Base-by-base conservation (phyloP, 2,797 vertebrate genomes). In the Heliangelus exortis region DNA sequence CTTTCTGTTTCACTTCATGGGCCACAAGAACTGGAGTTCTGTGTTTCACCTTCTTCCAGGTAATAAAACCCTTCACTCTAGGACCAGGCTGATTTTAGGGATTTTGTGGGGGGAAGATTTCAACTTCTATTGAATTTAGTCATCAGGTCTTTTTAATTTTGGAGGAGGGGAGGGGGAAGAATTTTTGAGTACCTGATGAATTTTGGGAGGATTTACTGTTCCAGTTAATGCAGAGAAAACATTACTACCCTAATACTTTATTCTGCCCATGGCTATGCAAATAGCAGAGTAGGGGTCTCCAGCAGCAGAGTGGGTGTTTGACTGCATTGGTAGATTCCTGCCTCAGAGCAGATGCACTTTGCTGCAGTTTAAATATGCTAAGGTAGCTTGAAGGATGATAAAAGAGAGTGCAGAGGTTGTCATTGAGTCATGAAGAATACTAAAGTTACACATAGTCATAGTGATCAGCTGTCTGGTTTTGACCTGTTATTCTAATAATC, bases 1-100 rank as follows among this genome's bases (percentile, higher is more conserved):
- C 33, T 48, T 86, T 91, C 51, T 41, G 47, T 83, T 69, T 95
- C 10, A 6, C 76, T 43, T 96, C 90, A 33, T 72, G 95, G 82
- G 94, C 95, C 68, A 79, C 81, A 84, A 92, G 93, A 89, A 39
- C 18, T 14, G 97, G 92, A 95, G 53, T 68, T 73, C 76, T 96
- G 48, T 95, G 82, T 88, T 85, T 97, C 54, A 84, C 51, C 33
- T 96, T 96, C 8, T 91, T 92, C 65, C 97, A 98, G 98, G 97
- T 98, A 98, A 98, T 8, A 17, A 73, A 73, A 59, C n/a, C 12
- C 84, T 67, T 74, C 89, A 53, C 28, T 68, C 28, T 68, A 67
- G 61, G 58, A 73, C 45, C 39, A 72, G 34, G 34, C 18, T 87
- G 67, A 59, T 80, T 71, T 86, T 43, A 67, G 47, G 48, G 72